Base-by-base conservation (phyloP, 1,140 invertebrate species). In the Drosophila guanche region DNA sequence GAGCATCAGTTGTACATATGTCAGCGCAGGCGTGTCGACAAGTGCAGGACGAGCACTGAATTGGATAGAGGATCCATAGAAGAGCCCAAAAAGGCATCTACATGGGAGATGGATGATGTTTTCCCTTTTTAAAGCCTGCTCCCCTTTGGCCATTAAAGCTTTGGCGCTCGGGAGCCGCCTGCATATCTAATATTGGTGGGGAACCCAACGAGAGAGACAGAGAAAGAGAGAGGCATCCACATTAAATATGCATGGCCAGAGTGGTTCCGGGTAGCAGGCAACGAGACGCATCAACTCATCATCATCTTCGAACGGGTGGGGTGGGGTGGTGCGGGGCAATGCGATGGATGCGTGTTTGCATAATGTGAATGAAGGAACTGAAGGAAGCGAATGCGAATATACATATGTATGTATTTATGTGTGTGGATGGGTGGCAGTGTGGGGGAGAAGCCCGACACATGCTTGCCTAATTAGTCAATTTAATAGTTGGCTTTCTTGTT, bases 401-500 rank as follows among this genome's bases (percentile, higher is more conserved):
- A 37, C 12, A 10, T 10, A 37, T 10, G 4, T 37, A 20, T 20
- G 16, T 20, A 20, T 20, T 20, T 20, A 20, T 20, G 16, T 20
- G 16, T 20, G 16, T 20, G 16, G 16, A 20, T 20, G 23, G 29
- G 14, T 27, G 33, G 33, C 8, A 3, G 50, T 63, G 47, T 56
- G 58, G 37, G 33, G 69, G 50, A 5, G 29, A 53, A 56, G 42
- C 60, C 51, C 54, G 48, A 61, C 81, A 78, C 62, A 69, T 68
- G 69, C 61, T 29, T 57, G 77, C 78, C 61, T 86, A 86, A 86
- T 86, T 86, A 86, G 81, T 60, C 78, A 86, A 86, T 81, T 86
- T 88, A 81, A 86, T 86, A 86, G 83, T 88, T 88, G 79, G 73
- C 52, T 51, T 69, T 77, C 60, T 78, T 86, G 73, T 88, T 85